Evolutionary conservation across 2,797 vertebrate species (phyloP).

Genomic region (Furcifer pardalis): DNA sequence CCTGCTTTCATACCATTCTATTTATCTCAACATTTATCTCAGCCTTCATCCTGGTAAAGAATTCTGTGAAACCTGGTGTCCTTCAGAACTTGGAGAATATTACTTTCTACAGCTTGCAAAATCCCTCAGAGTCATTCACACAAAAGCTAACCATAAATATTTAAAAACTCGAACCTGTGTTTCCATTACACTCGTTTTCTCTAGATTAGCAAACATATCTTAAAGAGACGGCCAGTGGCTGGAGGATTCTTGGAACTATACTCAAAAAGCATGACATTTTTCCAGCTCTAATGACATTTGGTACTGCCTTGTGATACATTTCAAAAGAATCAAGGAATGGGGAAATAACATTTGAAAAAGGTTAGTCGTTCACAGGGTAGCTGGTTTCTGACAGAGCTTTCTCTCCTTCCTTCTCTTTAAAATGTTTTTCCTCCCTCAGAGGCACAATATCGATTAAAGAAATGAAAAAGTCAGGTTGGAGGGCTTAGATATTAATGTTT

Average conservation of each 20-base stretch:
- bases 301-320: background rate
- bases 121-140: too few relatives aligned
- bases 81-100: too few relatives aligned
- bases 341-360: background rate
- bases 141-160: too few relatives aligned
- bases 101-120: too few relatives aligned
- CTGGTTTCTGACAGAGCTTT: conserved; percentile 13
- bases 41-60: background rate
- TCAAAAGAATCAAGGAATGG: conserved; percentile 1
- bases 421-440: background rate
- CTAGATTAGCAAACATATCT: too few relatives aligned
- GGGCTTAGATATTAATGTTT: conserved; percentile 59
- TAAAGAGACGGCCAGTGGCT: too few relatives aligned
- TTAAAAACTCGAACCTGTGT: too few relatives aligned
- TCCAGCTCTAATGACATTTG: background rate
- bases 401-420: conserved; percentile 18
- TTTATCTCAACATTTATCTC: background rate
- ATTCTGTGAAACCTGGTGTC: background rate
- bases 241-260: too few relatives aligned
- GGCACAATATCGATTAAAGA: conserved; percentile 32
- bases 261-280: too few relatives aligned
- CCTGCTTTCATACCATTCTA: background rate
- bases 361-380: background rate
- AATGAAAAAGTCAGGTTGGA: conserved; percentile 48
- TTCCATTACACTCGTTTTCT: too few relatives aligned